A percentile compares a stretch with the other conserved stretches of the same genome.
phyloP scores from a whole-genome alignment of 2,797 vertebrate species.

The Epinephelus awoara region DNA sequence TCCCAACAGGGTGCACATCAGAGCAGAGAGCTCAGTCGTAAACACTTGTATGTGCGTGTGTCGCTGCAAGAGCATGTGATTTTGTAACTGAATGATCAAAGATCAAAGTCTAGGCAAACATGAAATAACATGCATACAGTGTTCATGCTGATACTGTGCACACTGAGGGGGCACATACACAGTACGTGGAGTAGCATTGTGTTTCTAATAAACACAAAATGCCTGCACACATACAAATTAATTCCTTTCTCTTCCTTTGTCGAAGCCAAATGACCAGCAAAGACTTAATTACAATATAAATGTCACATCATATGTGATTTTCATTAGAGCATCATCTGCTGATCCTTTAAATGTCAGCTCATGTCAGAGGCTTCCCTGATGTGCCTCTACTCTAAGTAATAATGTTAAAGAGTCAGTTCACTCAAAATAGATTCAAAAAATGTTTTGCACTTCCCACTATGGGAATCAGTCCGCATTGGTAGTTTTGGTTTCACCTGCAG shows the following conservation, averaged over 20 bases:
- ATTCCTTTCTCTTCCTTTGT: not conserved
- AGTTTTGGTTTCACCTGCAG: too few species aligned
- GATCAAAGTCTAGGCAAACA: constrained; percentile 5
- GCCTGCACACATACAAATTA: not conserved
- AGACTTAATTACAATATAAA: constrained; percentile 49
- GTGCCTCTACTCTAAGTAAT: constrained; percentile 4
- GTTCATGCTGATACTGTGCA: not conserved
- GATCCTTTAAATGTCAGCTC: constrained; percentile 54
- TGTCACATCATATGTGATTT: constrained; percentile 61
- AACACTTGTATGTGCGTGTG: not conserved
- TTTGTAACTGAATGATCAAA: not conserved
- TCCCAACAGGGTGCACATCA: constrained; percentile 14
- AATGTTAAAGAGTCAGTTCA: not conserved
- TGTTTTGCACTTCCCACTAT: too few species aligned
- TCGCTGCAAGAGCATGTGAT: not conserved
- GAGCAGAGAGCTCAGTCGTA: constrained; percentile 21
- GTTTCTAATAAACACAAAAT: not conserved
- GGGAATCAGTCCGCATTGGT: too few species aligned
- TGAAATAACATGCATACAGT: constrained; percentile 11
- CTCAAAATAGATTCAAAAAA: too few species aligned
- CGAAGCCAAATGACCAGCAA: constrained; percentile 37
- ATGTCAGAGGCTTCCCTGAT: constrained; percentile 5
- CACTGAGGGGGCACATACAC: not conserved
- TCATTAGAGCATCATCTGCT: constrained; percentile 36
- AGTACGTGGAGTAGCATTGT: not conserved